Percentiles rank a stretch among this genome's conserved stretches.
Conservation (phyloP, 2,797 vertebrate genomes). For the Xiphophorus birchmanni region DNA sequence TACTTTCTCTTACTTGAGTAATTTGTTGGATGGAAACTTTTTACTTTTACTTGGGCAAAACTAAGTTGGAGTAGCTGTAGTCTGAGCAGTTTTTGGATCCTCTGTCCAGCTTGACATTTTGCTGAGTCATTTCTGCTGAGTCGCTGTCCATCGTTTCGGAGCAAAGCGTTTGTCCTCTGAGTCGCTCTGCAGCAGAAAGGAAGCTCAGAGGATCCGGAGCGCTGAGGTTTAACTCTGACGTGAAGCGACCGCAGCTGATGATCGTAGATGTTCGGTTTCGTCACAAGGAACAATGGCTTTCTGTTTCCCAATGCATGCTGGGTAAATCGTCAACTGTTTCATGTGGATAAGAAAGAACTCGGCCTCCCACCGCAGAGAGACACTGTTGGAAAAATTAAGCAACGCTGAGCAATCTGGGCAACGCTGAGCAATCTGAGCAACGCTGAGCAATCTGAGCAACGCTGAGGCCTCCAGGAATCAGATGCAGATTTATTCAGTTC, state of each 20-base stretch:
- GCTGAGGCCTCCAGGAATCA: too few species aligned
- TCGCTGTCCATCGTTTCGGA: not conserved
- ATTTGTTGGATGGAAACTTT: too few species aligned
- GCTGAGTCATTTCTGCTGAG: not conserved
- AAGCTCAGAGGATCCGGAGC: not conserved
- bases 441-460: too few species aligned
- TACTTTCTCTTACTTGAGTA: too few species aligned
- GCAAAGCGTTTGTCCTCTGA: not conserved
- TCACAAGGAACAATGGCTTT: not conserved
- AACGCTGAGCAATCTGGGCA: too few species aligned
- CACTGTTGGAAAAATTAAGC: not conserved
- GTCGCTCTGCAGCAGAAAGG: not conserved
- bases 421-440: too few species aligned
- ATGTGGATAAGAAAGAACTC: not conserved
- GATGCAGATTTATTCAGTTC: too few species aligned
- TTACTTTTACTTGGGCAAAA: too few species aligned
- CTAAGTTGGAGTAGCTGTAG: too few species aligned
- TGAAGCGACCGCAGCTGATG: not conserved
- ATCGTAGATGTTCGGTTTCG: not conserved
- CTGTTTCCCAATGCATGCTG: not conserved
- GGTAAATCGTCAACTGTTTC: not conserved
- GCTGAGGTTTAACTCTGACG: not conserved
- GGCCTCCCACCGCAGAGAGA: not conserved
- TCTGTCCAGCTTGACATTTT: too few species aligned
- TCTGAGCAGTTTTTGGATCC: too few species aligned